Conservation (phyloP, 2,888 invertebrate genomes). For the Beris morrisii region DNA sequence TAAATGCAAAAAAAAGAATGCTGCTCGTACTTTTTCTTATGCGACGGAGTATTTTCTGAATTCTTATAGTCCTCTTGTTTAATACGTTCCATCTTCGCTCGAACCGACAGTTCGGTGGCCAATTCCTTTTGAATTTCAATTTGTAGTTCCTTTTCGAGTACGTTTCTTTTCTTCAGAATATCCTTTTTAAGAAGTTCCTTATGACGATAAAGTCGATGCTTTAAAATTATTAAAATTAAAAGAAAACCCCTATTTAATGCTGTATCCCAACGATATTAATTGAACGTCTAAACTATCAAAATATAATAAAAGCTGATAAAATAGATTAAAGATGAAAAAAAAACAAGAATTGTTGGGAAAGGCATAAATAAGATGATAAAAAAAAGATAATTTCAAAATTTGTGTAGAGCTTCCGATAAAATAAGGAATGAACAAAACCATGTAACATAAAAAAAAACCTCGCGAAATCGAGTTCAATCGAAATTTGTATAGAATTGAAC, state of each 20-base stretch:
- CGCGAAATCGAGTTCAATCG: background rate
- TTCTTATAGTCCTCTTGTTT: slow-evolving; percentile 36
- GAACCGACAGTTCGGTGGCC: slow-evolving; percentile 70
- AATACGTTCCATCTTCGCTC: slow-evolving; percentile 64
- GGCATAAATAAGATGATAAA: slow-evolving; percentile 33
- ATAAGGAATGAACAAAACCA: no score
- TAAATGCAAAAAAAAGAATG: background rate
- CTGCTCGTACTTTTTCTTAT: slow-evolving; percentile 32
- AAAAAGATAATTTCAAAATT: background rate
- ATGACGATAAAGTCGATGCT: slow-evolving; percentile 79
- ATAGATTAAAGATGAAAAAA: slow-evolving; percentile 19
- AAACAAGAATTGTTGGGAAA: slow-evolving; percentile 35
- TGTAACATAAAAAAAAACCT: no score
- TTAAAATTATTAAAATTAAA: slow-evolving; percentile 54
- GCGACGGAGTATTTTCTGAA: slow-evolving; percentile 13
- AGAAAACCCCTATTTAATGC: slow-evolving; percentile 36
- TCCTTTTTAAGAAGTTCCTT: slow-evolving; percentile 92
- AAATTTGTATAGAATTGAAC: slow-evolving; percentile 8
- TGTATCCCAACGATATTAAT: slow-evolving; percentile 34
- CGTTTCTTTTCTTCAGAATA: slow-evolving; percentile 85
- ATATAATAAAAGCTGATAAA: slow-evolving; percentile 17
- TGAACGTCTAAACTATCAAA: slow-evolving; percentile 1
- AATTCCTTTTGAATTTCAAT: slow-evolving; percentile 86
- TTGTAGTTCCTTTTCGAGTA: slow-evolving; percentile 86
- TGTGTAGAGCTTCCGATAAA: no score